Evolutionary conservation across 2,113 vertebrate genomes (phyloP), one percentile per base, ranked within the genome.

Genomic region (Natator depressus): DNA sequence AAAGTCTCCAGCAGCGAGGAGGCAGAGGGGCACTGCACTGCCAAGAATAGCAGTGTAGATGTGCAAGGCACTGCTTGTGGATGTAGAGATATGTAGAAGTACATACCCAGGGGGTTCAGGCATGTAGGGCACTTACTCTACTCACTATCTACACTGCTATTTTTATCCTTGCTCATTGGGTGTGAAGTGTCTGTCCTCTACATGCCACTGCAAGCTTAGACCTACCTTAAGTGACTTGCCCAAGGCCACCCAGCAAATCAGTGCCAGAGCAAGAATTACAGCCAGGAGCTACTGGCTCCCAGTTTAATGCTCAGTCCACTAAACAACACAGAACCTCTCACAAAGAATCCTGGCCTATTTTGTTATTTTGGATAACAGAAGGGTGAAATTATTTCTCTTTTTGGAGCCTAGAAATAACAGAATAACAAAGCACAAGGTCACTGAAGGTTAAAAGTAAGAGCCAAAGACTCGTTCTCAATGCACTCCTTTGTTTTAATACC

Each of bases 381-480:
- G 94, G 85, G 65, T 87, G 90, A 93, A 95, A 96, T 88, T 87
- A 91, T 87, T 95, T 92, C 19, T 38, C 96, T 95, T 95, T 95
- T 94, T 88, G 91, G 84, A 31, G 49, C 75, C 83, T 46, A 87
- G 47, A 55, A 84, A 53, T 9, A 94, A 84, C 57, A 85, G 85
- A 95, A 88, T 53, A 85, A 91, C 62, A 93, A 62, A 62, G 85
- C 51, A 87, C 82, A 35, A 88, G 55, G 92, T 96, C 88, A 84
- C 0, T 85, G 94, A 96, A 89, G 95, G 82, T 82, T 89, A 88
- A 92, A 96, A 69, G 79, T 19, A 11, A 87, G 85, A 89, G 89
- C 96, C 95, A 96, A 96, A 79, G 53, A 79, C 85, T 95, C 85
- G 12, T 93, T 95, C 17, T 97, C 85, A 97, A 95, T 93, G 87